Percentiles rank a stretch among this genome's conserved stretches.
These are phyloP conservation scores for Palythoa grandiflora DNA, from an alignment of 92 coral and sea anemone species.

Conservation along the genomic window DNA sequence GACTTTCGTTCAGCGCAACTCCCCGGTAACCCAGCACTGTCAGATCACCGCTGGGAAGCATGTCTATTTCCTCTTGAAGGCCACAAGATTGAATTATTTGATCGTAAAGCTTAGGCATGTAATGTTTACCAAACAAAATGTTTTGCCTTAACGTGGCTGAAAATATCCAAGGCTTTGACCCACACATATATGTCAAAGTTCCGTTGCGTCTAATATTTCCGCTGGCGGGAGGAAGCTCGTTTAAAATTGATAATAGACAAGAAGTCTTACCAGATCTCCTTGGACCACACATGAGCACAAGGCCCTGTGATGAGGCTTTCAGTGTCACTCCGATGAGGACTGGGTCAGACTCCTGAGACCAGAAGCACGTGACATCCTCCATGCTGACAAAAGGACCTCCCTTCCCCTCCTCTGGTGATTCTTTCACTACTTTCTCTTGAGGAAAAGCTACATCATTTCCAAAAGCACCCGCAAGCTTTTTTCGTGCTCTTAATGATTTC, in stretches of 20 bases:
- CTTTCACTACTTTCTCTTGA: constrained; percentile 15
- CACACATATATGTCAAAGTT: constrained; percentile 12
- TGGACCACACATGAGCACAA: constrained; percentile 40
- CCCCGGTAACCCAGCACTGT: constrained; percentile 21
- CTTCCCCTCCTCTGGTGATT: not conserved
- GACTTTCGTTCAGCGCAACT: constrained; percentile 5
- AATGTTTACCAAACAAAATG: constrained; percentile 40
- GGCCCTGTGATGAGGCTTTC: constrained; percentile 35
- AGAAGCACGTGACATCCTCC: constrained; percentile 28
- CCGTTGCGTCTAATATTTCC: constrained; percentile 35
- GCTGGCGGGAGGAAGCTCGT: constrained; percentile 30
- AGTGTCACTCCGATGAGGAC: constrained; percentile 26
- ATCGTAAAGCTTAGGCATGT: constrained; percentile 2
- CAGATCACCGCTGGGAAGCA: constrained; percentile 15
- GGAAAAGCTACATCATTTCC: constrained; percentile 31
- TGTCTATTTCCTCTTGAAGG: constrained; percentile 31
- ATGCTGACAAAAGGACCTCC: constrained; percentile 1
- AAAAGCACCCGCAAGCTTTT: constrained; percentile 24
- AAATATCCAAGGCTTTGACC: constrained; percentile 39
- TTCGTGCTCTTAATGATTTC: constrained; percentile 42
- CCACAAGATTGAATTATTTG: constrained; percentile 20
- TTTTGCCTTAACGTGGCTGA: constrained; percentile 27
- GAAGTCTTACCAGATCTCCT: constrained; percentile 43
- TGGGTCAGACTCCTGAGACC: constrained; percentile 42
- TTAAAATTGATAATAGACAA: constrained; percentile 22